Evolutionary conservation across 2,113 vertebrate species (phyloP), one percentile per base, ranked within the genome.

Genomic region (Lonchura striata): DNA sequence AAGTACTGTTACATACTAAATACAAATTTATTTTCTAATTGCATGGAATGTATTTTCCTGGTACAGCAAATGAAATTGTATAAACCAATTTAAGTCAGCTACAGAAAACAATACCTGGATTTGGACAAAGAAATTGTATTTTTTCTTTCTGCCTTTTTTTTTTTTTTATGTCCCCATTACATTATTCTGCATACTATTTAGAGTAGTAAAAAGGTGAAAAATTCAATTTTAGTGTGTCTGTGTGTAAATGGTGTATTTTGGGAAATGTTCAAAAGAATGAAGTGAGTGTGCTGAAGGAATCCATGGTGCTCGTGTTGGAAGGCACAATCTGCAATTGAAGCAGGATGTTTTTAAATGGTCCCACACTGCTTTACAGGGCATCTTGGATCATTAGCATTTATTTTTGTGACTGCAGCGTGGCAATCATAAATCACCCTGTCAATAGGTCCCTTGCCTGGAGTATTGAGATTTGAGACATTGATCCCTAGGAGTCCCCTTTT

Each of bases 91-190:
- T 13, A 96, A 80, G 84, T 95, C 56, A 94, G 82, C 69, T 94
- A 35, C 72, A 59, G 44, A n/a, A 86, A 95, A 70, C 53, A 61
- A 56, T 90, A 94, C 53, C 79, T 82, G 83, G 57, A 87, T 89
- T 95, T 80, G 92, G 92, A 91, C 23, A 37, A 84, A 93, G 15
- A 92, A 94, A 88, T 72, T 53, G 37, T 39, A 19, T 61, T 90
- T 94, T 76, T 53, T 39, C 30, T 80, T 52, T 18, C 24, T 88
- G 5, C n/a, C n/a, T n/a, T n/a, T n/a, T 19, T 22, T 18, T 22
- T 35, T 53, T 46, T 44, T 47, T 35, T 9, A 21, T 33, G 13
- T 44, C 39, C 28, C 27, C 50, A 46, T 91, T 90, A 84, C 68
- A 60, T 59, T 74, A 80, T 80, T 86, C 13, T 81, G 28, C 50